These are phyloP conservation scores for Scaptomyza graminum DNA, from an alignment of 1,140 invertebrate genomes.

Conservation along the genomic window DNA sequence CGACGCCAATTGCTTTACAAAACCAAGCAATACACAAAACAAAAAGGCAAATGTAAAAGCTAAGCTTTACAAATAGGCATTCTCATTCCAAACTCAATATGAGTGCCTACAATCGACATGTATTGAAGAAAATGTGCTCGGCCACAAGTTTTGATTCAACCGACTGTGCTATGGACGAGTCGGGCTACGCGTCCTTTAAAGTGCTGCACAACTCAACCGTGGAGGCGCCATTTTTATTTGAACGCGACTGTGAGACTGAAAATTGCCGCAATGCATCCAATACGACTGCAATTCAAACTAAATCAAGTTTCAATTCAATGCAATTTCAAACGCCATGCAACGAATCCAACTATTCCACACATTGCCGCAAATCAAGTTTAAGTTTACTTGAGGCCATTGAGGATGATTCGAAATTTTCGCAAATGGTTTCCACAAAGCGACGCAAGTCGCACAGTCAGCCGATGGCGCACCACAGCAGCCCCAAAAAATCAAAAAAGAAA, in stretches of 20 bases:
- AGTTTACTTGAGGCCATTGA: constrained; percentile 4
- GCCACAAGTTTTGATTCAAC: constrained; percentile 18
- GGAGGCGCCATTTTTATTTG: constrained; percentile 74
- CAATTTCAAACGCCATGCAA: constrained; percentile 45
- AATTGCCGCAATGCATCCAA: constrained; percentile 65
- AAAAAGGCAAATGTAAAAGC: constrained; percentile 46
- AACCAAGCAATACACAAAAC: constrained; percentile 29
- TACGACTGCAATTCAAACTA: constrained; percentile 15
- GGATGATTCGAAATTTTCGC: constrained; percentile 39
- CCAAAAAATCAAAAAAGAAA: constrained; percentile 68
- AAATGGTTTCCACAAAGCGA: constrained; percentile 38
- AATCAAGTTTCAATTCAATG: constrained; percentile 21
- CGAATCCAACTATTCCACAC: background rate
- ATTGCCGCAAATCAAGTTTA: constrained; percentile 21
- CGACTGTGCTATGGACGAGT: constrained; percentile 60
- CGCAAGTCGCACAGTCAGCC: constrained; percentile 45
- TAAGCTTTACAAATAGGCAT: constrained; percentile 21
- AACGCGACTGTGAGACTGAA: constrained; percentile 50
- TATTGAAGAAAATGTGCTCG: constrained; percentile 39
- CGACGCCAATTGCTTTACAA: constrained; percentile 37
- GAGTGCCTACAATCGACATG: constrained; percentile 61
- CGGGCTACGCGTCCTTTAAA: constrained; percentile 70
- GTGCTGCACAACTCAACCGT: constrained; percentile 65
- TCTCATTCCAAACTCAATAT: constrained; percentile 50
- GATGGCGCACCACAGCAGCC: constrained; percentile 53